phyloP scores from a whole-genome alignment of 1,140 invertebrate genomes.

The Drosophila takahashii region DNA sequence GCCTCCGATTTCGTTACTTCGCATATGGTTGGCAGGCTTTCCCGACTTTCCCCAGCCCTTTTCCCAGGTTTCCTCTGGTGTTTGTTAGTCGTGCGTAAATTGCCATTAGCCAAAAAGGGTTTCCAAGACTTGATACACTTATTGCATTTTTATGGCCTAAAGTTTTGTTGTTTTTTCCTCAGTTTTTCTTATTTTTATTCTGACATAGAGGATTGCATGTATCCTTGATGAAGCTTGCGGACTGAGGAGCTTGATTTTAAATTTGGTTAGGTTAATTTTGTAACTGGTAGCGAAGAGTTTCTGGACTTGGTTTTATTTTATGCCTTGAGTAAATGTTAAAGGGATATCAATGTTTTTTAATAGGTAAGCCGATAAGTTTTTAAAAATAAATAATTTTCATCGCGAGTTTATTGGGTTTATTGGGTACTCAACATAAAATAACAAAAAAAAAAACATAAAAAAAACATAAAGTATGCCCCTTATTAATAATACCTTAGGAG shows the following conservation, averaged over 20 bases:
- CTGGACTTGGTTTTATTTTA: background rate
- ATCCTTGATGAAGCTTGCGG: slow-evolving; percentile 50
- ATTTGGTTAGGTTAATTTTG: slow-evolving; percentile 34
- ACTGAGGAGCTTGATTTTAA: slow-evolving; percentile 20
- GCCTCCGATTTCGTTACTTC: slow-evolving; percentile 23
- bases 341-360: too few species aligned
- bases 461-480: too few species aligned
- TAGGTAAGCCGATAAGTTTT: too few species aligned
- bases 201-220: slow-evolving; percentile 34
- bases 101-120: slow-evolving; percentile 75
- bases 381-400: too few species aligned
- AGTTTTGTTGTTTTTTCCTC: slow-evolving; percentile 43
- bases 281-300: background rate
- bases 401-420: too few species aligned
- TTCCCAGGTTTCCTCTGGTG: slow-evolving; percentile 41
- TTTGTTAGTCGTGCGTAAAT: slow-evolving; percentile 78
- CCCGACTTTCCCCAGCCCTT: background rate
- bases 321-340: too few species aligned
- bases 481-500: too few species aligned
- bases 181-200: slow-evolving; percentile 18
- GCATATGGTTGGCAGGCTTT: slow-evolving; percentile 40
- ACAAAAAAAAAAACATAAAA: too few species aligned
- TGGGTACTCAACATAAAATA: too few species aligned
- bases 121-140: slow-evolving; percentile 64
- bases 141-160: slow-evolving; percentile 76